These are phyloP conservation scores for Liodrosophila aerea DNA, from an alignment of 2,888 invertebrate genomes.

Conservation along the genomic window DNA sequence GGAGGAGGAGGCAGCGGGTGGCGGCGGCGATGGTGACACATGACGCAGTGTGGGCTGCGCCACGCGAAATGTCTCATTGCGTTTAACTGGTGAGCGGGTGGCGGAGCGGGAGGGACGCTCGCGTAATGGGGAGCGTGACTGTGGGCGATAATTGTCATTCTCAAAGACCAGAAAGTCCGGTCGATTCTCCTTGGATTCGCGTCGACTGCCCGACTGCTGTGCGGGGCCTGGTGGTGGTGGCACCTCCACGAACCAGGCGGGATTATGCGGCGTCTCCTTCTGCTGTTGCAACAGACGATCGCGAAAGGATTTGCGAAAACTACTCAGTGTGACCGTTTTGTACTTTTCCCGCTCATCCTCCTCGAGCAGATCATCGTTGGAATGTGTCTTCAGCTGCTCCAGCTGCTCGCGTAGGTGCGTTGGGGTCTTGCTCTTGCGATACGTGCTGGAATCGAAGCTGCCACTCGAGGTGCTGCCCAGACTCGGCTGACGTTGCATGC, in stretches of 20 bases:
- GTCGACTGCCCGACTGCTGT: neutral
- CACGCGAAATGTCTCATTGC: conserved; percentile 75
- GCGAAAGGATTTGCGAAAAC: conserved; percentile 81
- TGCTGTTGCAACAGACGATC: conserved; percentile 78
- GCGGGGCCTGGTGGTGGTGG: conserved; percentile 51
- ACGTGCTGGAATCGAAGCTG: conserved; percentile 78
- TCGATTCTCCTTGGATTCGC: conserved; percentile 65
- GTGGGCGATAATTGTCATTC: conserved; percentile 81
- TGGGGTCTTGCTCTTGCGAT: conserved; percentile 78
- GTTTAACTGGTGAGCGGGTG: conserved; percentile 72
- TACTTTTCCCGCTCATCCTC: conserved; percentile 78
- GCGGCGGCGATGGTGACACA: conserved; percentile 52
- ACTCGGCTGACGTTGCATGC: conserved; percentile 48
- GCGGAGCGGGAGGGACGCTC: conserved; percentile 63
- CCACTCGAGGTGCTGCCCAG: conserved; percentile 55
- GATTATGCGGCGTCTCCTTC: conserved; percentile 80
- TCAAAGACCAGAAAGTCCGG: conserved; percentile 77
- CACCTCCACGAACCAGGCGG: conserved; percentile 82
- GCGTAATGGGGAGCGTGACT: conserved; percentile 79
- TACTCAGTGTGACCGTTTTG: conserved; percentile 80
- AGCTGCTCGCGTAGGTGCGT: conserved; percentile 75
- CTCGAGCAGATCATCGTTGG: conserved; percentile 55
- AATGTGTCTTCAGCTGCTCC: conserved; percentile 74
- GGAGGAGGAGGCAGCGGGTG: conserved; percentile 49
- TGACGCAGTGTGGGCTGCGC: conserved; percentile 55